These are phyloP conservation scores for Cryptoblepharus egeriae DNA, from an alignment of 2,797 vertebrate species.

Conservation along the genomic window DNA sequence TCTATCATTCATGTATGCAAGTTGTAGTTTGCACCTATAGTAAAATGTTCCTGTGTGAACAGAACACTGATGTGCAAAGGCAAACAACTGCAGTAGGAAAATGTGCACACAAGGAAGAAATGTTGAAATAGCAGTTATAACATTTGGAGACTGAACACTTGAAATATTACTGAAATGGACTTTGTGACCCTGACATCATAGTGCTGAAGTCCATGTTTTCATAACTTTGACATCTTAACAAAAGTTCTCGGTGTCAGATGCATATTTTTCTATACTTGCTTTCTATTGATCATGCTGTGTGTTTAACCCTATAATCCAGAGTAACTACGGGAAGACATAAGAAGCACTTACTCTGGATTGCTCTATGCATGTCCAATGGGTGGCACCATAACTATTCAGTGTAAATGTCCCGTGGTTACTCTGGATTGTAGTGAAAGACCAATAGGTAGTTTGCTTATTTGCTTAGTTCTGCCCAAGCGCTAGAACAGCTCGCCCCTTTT, in stretches of 20 bases:
- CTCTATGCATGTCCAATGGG: no score
- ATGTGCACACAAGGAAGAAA: background rate
- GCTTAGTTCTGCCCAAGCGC: no score
- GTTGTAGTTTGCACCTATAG: background rate
- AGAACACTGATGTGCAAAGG: background rate
- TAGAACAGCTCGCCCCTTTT: no score
- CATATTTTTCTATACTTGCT: background rate
- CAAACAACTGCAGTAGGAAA: background rate
- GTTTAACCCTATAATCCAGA: no score
- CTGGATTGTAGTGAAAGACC: no score
- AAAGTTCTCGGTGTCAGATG: constrained; percentile 37
- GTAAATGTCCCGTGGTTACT: no score
- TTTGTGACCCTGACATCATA: constrained; percentile 44
- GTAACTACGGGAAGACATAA: no score
- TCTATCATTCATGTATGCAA: background rate
- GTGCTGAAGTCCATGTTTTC: constrained; percentile 44
- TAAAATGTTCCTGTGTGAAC: background rate
- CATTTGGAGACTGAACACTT: background rate
- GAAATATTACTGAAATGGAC: constrained; percentile 24
- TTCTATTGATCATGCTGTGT: background rate
- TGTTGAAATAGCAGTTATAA: background rate
- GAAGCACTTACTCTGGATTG: no score
- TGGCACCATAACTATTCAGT: no score
- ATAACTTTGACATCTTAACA: constrained; percentile 46
- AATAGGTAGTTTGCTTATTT: background rate